Base-by-base conservation (phyloP, 2,888 invertebrate genomes). In the Zaprionus lineosus region DNA sequence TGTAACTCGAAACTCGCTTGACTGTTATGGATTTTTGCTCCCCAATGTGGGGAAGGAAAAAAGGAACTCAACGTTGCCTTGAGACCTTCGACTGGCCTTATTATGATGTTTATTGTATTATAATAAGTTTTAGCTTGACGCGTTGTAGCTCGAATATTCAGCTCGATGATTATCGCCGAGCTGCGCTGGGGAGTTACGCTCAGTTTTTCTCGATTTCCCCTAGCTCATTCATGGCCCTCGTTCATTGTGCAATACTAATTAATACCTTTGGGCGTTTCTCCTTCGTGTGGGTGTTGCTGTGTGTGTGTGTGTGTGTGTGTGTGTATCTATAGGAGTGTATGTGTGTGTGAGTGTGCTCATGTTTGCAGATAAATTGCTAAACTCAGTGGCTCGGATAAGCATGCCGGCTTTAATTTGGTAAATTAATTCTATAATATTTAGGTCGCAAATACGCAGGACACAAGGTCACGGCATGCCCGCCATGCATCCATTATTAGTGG, bases 381-480 rank as follows among this genome's bases (percentile, higher is more conserved):
- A 70, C 69, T 74, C 84, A 85, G 62, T 83, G 83, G 69, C 59
- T 77, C 68, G 84, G 74, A 85, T 79, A 69, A 85, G 77, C 85
- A 71, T 79, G 61, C 62, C 62, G 64, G 71, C 75, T 82, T 77
- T 77, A 78, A 86, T 86, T 86, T 82, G 66, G 70, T 75, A 77
- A 86, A 84, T 84, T 70, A 72, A 78, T 86, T 82, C 69, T 53
- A 59, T 75, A 75, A 65, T 84, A 75, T 86, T 81, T 84, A 67
- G 77, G 74, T 70, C 74, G 75, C 63, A 64, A 72, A 62, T 64
- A 63, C 57, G 5, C 8, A 19, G 3, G 1, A 34, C 36, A 39
- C 66, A 69, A 71, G 68, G 71, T 69, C 65, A 69, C 50, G 52
- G 21, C 50, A 34, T 15, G 28, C 29, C 21, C 24, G 19, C 15